Base-by-base conservation (phyloP, 2,888 invertebrate species). In the Brachynemurus nebulosus region DNA sequence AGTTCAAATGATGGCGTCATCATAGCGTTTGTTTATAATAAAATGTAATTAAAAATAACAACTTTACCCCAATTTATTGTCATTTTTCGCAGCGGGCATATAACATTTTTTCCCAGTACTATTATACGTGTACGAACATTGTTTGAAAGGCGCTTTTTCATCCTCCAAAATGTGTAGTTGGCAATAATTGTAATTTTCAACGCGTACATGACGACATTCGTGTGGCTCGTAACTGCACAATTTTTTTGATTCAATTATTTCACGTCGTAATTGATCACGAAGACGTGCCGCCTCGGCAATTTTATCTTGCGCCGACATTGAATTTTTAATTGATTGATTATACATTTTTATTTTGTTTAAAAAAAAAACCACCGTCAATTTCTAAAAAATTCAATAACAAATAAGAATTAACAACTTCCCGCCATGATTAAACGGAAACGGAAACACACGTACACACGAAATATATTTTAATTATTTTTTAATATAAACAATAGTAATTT, bases 101-200 rank as follows among this genome's bases (percentile, higher is more conserved):
- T 71, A 65, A 59, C 92, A 92, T 48, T 83, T 70, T 51, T 81
- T 78, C 0, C 80, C 80, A 48, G 77, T 83, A 42, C 72, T 73
- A 20, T 74, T 54, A 60, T 74, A 74, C 50, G 80, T 69, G 60
- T 75, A 82, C 0, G 74, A 69, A 59, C 95, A 96, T 52, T 83
- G 86, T 48, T 77, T 78, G 61, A 78, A 96, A 0, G 91, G 90
- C 1, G 92, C 88, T 9, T 67, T 72, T 5, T 81, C 74, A 60
- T 95, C 93, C 53, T 80, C 76, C 40, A 92, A 65, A 49, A 93
- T 86, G 55, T 95, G 95, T 3, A 80, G 72, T 4, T 76, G 70
- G 59, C 93, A 95, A 62, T 78, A 86, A 47, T 76, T 74, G 49
- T 80, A 80, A 0, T 81, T 82, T 7, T 82, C 74, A 0, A 90